Evolutionary conservation across 2,113 vertebrate genomes (phyloP).

Genomic region (Oostethus manadensis): DNA sequence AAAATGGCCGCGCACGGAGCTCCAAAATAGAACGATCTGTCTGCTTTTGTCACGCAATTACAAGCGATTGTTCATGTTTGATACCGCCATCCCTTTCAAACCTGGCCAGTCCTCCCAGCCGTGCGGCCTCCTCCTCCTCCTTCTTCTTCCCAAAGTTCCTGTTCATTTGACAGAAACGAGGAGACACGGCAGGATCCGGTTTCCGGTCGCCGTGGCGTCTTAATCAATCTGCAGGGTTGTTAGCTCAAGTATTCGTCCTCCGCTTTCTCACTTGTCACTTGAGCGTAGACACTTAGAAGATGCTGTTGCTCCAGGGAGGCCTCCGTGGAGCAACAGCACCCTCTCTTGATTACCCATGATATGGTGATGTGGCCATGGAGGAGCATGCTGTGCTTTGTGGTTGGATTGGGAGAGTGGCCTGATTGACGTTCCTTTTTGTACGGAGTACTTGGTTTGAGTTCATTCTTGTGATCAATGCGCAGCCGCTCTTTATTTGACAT

Average conservation of each 20-base stretch:
- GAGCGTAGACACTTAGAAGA: slow-evolving; percentile 45
- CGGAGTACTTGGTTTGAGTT: too few relatives aligned
- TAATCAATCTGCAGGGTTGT: slow-evolving; percentile 69
- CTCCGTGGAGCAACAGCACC: slow-evolving; percentile 65
- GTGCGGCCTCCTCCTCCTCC: slow-evolving; percentile 3
- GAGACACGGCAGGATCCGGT: slow-evolving; percentile 50
- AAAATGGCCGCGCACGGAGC: slow-evolving; percentile 7
- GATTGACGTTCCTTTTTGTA: too few relatives aligned
- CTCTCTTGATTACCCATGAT: slow-evolving; percentile 54
- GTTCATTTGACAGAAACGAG: slow-evolving; percentile 40
- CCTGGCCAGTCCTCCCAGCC: slow-evolving; percentile 39
- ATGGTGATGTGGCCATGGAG: slow-evolving; percentile 33
- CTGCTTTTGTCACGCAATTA: slow-evolving; percentile 46
- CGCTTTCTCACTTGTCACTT: slow-evolving; percentile 62
- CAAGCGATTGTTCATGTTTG: slow-evolving; percentile 34
- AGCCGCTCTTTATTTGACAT: too few relatives aligned
- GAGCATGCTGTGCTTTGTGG: too few relatives aligned
- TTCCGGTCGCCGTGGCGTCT: slow-evolving; percentile 67
- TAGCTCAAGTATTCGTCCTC: slow-evolving; percentile 72
- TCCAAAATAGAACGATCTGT: slow-evolving; percentile 41
- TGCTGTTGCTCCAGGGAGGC: neutral
- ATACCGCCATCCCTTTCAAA: slow-evolving; percentile 38
- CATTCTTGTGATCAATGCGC: too few relatives aligned
- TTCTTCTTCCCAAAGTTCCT: slow-evolving; percentile 38
- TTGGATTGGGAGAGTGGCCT: too few relatives aligned